A percentile compares a stretch with the other conserved stretches of the same genome.
Evolutionary conservation across 23 tunicate genomes (phyloP).

Genomic region (Styela clava): DNA sequence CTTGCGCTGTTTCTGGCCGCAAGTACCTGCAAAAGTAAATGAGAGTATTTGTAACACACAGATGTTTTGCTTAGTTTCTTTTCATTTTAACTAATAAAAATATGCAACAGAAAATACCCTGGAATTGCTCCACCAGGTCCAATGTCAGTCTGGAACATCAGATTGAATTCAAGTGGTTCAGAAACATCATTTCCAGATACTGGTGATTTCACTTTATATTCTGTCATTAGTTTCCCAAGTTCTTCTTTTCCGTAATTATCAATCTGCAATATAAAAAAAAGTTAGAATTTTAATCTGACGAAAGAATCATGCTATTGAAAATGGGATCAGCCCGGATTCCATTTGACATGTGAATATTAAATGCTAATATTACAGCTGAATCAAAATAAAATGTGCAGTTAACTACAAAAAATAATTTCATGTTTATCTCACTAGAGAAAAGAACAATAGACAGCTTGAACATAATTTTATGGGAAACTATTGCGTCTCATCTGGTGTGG

Average conservation of each 20-base stretch:
- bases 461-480: too few relatives aligned
- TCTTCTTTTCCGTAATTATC: constrained; percentile 86
- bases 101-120: too few relatives aligned
- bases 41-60: too few relatives aligned
- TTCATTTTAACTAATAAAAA: background rate
- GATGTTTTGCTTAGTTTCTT: background rate
- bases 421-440: too few relatives aligned
- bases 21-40: constrained; percentile 33
- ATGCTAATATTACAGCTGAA: too few relatives aligned
- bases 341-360: too few relatives aligned
- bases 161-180: constrained; percentile 92
- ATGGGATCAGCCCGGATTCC: too few relatives aligned
- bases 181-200: constrained; percentile 69
- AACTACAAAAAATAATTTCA: background rate
- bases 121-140: constrained; percentile 93
- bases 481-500: too few relatives aligned
- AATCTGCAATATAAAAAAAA: constrained; percentile 23
- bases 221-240: constrained; percentile 47
- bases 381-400: background rate
- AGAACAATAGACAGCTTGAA: too few relatives aligned
- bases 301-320: too few relatives aligned
- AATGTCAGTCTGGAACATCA: constrained; percentile 91
- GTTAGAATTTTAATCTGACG: too few relatives aligned
- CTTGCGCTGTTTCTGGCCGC: constrained; percentile 99
- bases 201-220: constrained; percentile 84